Evolutionary conservation across 2,888 invertebrate species (phyloP).

Genomic region (Tenthredo amoena): DNA sequence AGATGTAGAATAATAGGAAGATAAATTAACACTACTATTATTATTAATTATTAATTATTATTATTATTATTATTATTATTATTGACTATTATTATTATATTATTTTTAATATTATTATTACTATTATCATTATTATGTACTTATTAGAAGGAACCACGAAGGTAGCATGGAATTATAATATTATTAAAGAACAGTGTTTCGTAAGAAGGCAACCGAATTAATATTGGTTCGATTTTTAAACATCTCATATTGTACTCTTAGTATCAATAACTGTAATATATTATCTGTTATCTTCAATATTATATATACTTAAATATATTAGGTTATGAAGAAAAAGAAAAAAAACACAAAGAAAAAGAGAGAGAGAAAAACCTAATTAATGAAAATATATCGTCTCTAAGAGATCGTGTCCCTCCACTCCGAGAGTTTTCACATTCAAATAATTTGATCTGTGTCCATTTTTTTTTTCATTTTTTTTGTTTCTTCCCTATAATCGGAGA

Average conservation of each 20-base stretch:
- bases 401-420: conserved; percentile 58
- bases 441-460: conserved; percentile 56
- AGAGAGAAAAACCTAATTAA: conserved; percentile 60
- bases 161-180: conserved; percentile 70
- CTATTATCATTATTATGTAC: conserved; percentile 34
- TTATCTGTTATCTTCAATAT: conserved; percentile 75
- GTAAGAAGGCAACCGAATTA: conserved; percentile 33
- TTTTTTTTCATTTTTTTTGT: background rate
- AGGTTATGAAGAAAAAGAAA: conserved; percentile 65
- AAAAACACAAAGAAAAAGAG: background rate
- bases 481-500: background rate
- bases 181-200: conserved; percentile 60
- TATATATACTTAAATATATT: conserved; percentile 71
- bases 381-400: conserved; percentile 72
- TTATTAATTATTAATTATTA: conserved; percentile 64
- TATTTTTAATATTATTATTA: conserved; percentile 69
- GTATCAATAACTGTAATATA: conserved; percentile 57
- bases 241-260: conserved; percentile 45
- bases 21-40: conserved; percentile 67
- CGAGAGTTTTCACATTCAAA: conserved; percentile 50
- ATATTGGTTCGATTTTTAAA: conserved; percentile 19
- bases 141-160: conserved; percentile 26
- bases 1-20: conserved; percentile 64
- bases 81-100: conserved; percentile 59
- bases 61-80: conserved; percentile 44